Evolutionary conservation across 2,797 vertebrate species (phyloP).

Genomic region (Macrochelys suwanniensis): DNA sequence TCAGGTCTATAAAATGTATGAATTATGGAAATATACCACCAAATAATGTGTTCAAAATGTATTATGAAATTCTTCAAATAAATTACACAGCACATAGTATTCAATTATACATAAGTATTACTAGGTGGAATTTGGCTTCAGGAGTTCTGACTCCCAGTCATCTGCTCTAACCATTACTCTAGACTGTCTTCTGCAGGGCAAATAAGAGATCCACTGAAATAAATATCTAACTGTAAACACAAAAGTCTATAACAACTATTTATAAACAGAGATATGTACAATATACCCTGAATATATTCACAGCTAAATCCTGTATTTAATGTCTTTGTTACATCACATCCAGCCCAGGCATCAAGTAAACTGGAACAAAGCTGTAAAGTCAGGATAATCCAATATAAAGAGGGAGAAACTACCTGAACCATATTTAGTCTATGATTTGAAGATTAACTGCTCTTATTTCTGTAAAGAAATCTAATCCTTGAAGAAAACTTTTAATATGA

Average conservation of each 20-base stretch:
- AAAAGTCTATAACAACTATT: fast-evolving
- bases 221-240: neutral
- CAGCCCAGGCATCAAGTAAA: neutral
- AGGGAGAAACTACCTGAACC: neutral
- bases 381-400: neutral
- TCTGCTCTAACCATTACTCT: fast-evolving
- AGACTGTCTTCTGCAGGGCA: neutral
- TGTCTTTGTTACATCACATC: neutral
- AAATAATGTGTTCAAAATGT: neutral
- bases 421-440: neutral
- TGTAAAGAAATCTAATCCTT: slow-evolving; percentile 1
- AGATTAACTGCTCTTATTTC: slow-evolving; percentile 10
- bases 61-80: neutral
- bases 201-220: neutral
- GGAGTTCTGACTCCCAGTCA: neutral
- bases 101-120: neutral
- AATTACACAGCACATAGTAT: neutral
- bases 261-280: neutral
- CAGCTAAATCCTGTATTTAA: neutral
- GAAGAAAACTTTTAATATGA: slow-evolving; percentile 29
- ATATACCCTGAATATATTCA: neutral
- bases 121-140: fast-evolving
- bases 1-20: neutral
- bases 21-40: neutral
- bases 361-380: neutral